Conservation (phyloP, 2,888 invertebrate species). For the Calliphora vomitoria region DNA sequence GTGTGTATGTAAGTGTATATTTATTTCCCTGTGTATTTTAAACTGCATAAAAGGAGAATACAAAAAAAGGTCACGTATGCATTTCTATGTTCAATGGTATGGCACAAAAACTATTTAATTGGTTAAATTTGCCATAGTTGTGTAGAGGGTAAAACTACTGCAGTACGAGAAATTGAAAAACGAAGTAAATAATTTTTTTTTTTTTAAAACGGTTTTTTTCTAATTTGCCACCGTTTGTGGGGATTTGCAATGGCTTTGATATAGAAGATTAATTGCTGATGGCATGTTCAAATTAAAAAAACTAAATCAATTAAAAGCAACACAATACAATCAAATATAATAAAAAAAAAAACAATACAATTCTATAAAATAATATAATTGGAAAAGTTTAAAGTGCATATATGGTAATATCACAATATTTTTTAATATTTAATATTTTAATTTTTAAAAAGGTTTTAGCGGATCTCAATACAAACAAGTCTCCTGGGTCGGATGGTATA, state of each 20-base stretch:
- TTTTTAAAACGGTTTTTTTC: not conserved
- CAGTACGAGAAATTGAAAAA: constrained; percentile 25
- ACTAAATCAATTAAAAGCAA: not conserved
- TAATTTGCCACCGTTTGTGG: constrained; percentile 42
- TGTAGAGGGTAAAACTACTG: constrained; percentile 1
- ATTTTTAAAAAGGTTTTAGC: too few relatives aligned
- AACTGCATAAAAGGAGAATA: constrained; percentile 1
- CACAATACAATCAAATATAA: constrained; percentile 1
- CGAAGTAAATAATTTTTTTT: constrained; percentile 32
- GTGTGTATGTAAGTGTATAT: too few relatives aligned
- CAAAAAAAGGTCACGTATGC: constrained; percentile 64
- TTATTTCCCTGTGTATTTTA: too few relatives aligned
- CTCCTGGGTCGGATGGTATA: too few relatives aligned
- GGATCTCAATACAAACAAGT: too few relatives aligned
- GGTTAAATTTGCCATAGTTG: constrained; percentile 42
- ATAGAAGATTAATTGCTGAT: constrained; percentile 43
- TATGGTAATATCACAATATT: not conserved
- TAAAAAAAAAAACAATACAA: not conserved
- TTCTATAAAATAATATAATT: not conserved
- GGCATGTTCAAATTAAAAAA: constrained; percentile 16
- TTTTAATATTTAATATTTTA: too few relatives aligned
- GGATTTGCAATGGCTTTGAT: constrained; percentile 47
- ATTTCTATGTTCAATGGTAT: constrained; percentile 53
- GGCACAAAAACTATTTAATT: constrained; percentile 57
- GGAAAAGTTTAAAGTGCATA: not conserved